Percentiles rank a stretch among this genome's conserved stretches.
Conservation (phyloP, 2,113 vertebrate species). For the Tupaia tana region DNA sequence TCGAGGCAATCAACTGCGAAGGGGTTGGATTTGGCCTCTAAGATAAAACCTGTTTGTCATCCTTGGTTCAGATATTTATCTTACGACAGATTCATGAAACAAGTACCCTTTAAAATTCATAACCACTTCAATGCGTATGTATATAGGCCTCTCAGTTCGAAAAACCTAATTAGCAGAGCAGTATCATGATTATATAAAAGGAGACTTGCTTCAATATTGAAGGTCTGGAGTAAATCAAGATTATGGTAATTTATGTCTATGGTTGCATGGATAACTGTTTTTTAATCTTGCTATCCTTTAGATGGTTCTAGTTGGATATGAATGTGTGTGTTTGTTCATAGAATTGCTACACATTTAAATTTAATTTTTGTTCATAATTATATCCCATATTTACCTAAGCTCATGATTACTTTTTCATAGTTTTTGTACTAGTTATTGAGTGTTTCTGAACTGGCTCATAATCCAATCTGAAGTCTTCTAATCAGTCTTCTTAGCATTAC, state of each 20-base stretch:
- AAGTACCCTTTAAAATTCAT: constrained; percentile 35
- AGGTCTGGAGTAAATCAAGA: constrained; percentile 56
- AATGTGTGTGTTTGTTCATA: neutral
- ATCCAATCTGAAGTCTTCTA: constrained; percentile 42
- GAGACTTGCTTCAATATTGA: constrained; percentile 30
- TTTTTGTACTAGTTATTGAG: neutral
- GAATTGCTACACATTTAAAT: constrained; percentile 7
- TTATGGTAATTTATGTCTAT: constrained; percentile 5
- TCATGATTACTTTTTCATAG: constrained; percentile 16
- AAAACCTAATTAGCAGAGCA: constrained; percentile 66
- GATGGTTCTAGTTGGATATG: neutral
- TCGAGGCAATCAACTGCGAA: neutral
- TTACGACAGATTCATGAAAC: constrained; percentile 31
- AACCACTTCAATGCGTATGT: neutral
- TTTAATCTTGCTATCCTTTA: constrained; percentile 17
- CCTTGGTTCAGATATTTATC: constrained; percentile 52
- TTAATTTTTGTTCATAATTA: neutral
- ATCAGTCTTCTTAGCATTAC: neutral
- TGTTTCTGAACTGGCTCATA: constrained; percentile 20
- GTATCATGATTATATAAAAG: constrained; percentile 56
- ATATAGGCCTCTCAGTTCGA: constrained; percentile 27
- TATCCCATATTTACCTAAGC: neutral
- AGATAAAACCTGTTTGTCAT: constrained; percentile 46
- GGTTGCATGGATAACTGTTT: neutral
- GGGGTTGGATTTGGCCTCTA: neutral